Evolutionary conservation across 2,113 vertebrate genomes (phyloP), one percentile per base, ranked within the genome.

Genomic region (Megaleporinus macrocephalus): DNA sequence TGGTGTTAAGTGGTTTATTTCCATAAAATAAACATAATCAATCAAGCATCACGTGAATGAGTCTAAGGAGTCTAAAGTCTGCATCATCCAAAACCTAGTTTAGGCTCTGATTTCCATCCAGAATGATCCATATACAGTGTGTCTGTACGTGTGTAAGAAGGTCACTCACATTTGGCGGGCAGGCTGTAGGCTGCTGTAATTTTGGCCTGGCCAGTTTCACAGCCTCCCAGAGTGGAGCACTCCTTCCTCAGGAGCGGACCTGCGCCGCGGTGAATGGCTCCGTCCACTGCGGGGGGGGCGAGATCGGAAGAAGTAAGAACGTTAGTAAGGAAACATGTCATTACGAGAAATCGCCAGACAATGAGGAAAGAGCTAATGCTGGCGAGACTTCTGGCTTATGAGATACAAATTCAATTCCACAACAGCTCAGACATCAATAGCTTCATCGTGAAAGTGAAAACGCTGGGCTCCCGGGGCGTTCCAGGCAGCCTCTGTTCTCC

Each of bases 181-280:
- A 97, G 95, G 80, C 93, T 90, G 22, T 97, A 97, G 33, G 95
- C 96, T 26, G 95, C 90, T 15, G 95, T 96, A 86, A 96, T 94
- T 90, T 97, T 97, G 83, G 96, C 95, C 83, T 96, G 90, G 81
- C 96, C 96, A 0, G 95, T 96, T 78, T 95, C 92, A 3, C 96
- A 97, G 78, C 92, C 95, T 11, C 91, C 89, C 61, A 97, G 93
- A 47, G 93, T 93, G 61, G 94, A 89, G 73, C 96, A 97, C 82
- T 97, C 96, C 29, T 95, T 91, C 49, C 90, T 94, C 33, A 97
- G 91, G 86, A 95, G 81, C 1, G 95, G 95, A 22, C 96, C 96
- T 0, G 96, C 95, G 2, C 94, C 92, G 0, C 92, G 92, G 85
- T 97, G 96, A 84, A 97, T 96, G 47, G 95, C 95, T 79, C 96